A percentile compares a stretch with the other conserved stretches of the same genome.
Conservation (phyloP, 2,113 vertebrate genomes). For the Poeciliopsis prolifica region DNA sequence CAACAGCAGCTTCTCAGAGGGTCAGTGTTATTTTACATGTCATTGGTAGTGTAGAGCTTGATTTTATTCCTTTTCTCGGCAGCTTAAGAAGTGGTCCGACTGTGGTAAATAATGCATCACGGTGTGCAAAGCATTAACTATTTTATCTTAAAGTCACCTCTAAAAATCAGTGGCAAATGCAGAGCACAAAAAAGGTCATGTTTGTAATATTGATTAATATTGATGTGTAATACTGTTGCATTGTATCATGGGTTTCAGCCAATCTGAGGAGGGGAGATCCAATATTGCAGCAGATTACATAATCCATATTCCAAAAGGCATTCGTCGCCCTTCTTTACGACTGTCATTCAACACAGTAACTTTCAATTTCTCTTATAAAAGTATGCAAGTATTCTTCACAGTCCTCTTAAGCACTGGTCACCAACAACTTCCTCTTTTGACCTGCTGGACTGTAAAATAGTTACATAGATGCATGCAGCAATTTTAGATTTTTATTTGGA, state of each 20-base stretch:
- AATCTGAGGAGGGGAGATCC: conserved; percentile 25
- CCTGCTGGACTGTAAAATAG: too few species aligned
- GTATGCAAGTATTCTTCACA: neutral
- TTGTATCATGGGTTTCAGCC: conserved; percentile 12
- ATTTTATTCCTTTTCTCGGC: conserved; percentile 28
- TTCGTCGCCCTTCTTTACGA: conserved; percentile 25
- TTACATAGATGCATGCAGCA: too few species aligned
- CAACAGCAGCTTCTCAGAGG: conserved; percentile 38
- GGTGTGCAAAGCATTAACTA: neutral
- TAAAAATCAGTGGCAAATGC: neutral
- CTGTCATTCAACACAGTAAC: neutral
- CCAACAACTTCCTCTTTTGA: too few species aligned
- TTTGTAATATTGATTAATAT: neutral
- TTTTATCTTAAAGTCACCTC: too few species aligned
- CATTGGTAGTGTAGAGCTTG: conserved; percentile 27
- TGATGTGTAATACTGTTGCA: neutral
- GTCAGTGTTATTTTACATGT: conserved; percentile 40
- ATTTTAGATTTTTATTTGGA: too few species aligned
- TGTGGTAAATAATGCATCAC: conserved; percentile 1
- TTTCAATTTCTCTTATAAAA: neutral
- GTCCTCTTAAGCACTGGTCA: neutral
- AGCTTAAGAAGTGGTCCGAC: conserved; percentile 4
- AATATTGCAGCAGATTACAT: conserved; percentile 33
- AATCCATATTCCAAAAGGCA: conserved; percentile 41
- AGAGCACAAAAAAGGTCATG: neutral